Evolutionary conservation across 2,113 vertebrate genomes (phyloP), one percentile per base, ranked within the genome.

Genomic region (Ailurus styani): DNA sequence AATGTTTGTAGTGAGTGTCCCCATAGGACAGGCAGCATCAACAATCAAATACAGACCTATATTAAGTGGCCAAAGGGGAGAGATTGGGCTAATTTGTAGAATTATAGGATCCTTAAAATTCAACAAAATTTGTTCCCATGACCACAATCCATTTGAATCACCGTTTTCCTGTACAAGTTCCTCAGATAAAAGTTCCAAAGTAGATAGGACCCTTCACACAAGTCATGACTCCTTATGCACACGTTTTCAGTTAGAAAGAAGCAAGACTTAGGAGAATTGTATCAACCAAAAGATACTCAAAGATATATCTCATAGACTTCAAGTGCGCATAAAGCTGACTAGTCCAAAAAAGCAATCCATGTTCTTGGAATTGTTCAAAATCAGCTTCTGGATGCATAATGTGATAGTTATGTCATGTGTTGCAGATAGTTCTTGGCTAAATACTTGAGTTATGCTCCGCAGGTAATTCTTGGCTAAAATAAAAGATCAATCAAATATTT

Each of bases 231-330:
- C 52, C n/a, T 86, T 57, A 45, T n/a, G 50, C 15, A 87, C 34
- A 62, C 8, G 83, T 95, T 94, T 70, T 27, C 57, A 96, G 40
- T 62, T 73, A 96, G 27, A 25, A 73, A 93, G 17, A 79, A 97
- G 31, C 20, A 87, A 93, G 72, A 86, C 64, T 72, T 90, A n/a
- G 82, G 96, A 42, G 54, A 72, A 88, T 15, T 91, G n/a, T 60
- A 55, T 62, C n/a, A 86, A n/a, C 17, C 25, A 94, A 90, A 93
- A 78, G 85, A 66, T 57, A 55, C 9, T 68, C 66, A 66, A 45
- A 96, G 47, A 86, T 92, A 66, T 27, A 60, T 34, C 37, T 91
- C 85, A 94, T 4, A 86, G 60, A 94, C 66, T 62, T 83, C 72
- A 93, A 57, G 20, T 79, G 25, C 25, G 31, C 50, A 82, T 73